A percentile compares a stretch with the other conserved stretches of the same genome.
Conservation (phyloP, 2,113 vertebrate genomes). For the Ammodramus savannarum region DNA sequence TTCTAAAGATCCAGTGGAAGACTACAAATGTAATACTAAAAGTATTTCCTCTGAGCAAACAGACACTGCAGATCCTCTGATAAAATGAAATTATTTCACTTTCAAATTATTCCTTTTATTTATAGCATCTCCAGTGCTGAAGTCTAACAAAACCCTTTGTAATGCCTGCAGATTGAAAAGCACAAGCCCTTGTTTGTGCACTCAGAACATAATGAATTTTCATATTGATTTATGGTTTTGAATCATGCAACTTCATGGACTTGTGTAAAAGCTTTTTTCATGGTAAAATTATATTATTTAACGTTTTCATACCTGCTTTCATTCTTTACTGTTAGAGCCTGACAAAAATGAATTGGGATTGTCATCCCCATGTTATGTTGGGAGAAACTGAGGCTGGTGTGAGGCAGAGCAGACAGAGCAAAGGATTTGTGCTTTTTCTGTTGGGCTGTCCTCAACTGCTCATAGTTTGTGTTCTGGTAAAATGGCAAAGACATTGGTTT, state of each 20-base stretch:
- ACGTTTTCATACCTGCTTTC: background rate
- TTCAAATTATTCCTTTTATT: background rate
- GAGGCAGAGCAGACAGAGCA: background rate
- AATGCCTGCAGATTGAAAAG: background rate
- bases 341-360: background rate
- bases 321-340: background rate
- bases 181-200: background rate
- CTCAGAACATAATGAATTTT: background rate
- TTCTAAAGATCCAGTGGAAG: background rate
- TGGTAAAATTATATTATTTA: background rate
- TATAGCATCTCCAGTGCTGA: background rate
- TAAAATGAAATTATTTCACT: background rate
- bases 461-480: background rate
- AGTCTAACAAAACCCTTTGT: background rate
- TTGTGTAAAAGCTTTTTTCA: background rate
- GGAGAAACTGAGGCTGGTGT: background rate
- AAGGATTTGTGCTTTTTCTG: background rate
- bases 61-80: background rate
- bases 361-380: background rate
- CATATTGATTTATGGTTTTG: background rate
- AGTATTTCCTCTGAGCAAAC: constrained; percentile 31
- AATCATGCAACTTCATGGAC: background rate
- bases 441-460: background rate
- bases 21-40: constrained; percentile 5
- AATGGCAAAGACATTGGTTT: background rate